Percentiles rank a stretch among this genome's conserved stretches.
These are phyloP conservation scores for Amyelois transitella DNA, from an alignment of 1,140 invertebrate genomes.

Conservation along the genomic window DNA sequence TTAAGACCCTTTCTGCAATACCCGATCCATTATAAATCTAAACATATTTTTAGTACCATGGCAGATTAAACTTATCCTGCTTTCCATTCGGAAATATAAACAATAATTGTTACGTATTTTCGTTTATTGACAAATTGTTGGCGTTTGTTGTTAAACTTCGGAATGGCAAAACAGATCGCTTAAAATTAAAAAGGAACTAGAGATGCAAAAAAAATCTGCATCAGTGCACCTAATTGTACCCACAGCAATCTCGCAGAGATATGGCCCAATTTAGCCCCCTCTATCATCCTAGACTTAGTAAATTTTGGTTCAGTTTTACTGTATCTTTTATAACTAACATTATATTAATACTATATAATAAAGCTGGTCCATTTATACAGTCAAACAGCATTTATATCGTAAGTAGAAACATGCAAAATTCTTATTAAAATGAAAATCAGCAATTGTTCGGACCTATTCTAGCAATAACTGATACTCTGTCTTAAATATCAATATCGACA, in stretches of 20 bases:
- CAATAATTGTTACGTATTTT: background rate
- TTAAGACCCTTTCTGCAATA: background rate
- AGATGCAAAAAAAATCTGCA: background rate
- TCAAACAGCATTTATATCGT: constrained; percentile 38
- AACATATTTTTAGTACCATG: background rate
- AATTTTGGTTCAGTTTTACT: constrained; percentile 48
- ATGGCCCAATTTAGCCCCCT: background rate
- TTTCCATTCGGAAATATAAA: background rate
- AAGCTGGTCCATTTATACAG: constrained; percentile 60
- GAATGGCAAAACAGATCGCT: background rate
- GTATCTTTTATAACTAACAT: constrained; percentile 28
- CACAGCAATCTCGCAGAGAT: background rate
- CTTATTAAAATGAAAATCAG: constrained; percentile 27
- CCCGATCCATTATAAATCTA: background rate
- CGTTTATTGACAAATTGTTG: background rate
- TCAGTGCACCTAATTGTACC: background rate
- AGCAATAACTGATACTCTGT: constrained; percentile 5
- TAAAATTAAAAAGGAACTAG: background rate
- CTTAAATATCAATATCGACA: constrained; percentile 26
- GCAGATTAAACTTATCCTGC: background rate
- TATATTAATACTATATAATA: constrained; percentile 35
- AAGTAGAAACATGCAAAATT: constrained; percentile 49
- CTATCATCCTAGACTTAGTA: constrained; percentile 7
- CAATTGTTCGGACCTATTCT: background rate
- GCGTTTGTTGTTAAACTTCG: background rate